Conservation (phyloP, 2,888 invertebrate genomes). For the Ochropleura leucogaster region DNA sequence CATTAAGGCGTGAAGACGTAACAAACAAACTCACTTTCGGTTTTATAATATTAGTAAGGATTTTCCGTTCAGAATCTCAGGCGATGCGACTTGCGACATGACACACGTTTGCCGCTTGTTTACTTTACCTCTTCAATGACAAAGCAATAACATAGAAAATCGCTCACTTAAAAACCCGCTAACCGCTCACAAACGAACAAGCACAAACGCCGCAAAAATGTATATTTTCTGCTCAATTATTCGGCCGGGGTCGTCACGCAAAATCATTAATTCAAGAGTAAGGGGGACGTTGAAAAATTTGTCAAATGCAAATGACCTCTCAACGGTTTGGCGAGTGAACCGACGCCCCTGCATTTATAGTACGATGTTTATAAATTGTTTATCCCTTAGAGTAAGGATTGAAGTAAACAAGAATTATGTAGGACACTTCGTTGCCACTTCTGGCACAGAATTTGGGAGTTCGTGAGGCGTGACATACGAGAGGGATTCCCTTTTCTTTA, state of each 20-base stretch:
- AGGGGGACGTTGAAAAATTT: constrained; percentile 68
- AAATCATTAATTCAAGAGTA: constrained; percentile 77
- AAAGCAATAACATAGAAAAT: background rate
- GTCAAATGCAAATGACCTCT: constrained; percentile 75
- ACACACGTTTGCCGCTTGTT: background rate
- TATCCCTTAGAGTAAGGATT: constrained; percentile 28
- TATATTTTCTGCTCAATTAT: constrained; percentile 79
- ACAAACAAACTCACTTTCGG: no score
- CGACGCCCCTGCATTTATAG: constrained; percentile 42
- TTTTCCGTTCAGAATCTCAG: background rate
- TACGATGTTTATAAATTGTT: constrained; percentile 58
- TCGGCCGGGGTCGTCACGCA: constrained; percentile 70
- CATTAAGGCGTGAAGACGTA: no score
- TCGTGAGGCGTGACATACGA: background rate
- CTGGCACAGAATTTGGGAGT: constrained; percentile 9
- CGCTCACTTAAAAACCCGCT: constrained; percentile 24
- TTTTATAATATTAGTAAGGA: no score
- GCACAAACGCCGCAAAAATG: constrained; percentile 66
- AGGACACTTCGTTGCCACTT: constrained; percentile 3
- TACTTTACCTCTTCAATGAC: background rate
- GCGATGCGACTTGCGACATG: background rate
- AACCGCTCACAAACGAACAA: constrained; percentile 54
- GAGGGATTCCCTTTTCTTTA: background rate
- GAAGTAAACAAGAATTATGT: constrained; percentile 29
- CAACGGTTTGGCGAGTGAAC: constrained; percentile 56